Evolutionary conservation across 2,888 invertebrate genomes (phyloP), one percentile per base, ranked within the genome.

Genomic region (Taphrorychus bicolor): DNA sequence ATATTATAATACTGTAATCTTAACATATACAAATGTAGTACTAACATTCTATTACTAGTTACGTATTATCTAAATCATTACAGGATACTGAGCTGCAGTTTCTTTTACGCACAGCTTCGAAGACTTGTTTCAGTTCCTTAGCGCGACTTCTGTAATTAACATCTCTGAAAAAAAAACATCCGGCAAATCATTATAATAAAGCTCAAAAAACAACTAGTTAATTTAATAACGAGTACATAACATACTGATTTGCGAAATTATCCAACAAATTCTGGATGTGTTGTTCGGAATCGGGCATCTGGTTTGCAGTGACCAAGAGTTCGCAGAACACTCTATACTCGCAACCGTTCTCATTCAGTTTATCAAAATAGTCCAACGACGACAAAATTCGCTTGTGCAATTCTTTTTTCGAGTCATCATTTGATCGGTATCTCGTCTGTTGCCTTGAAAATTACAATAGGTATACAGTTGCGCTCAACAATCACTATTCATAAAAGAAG

Each of bases 311-410:
- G 1, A 81, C 71, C 23, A 81, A 68, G 9, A 81, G 63, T 58
- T 80, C 81, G 59, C 81, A 81, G 11, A 81, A 73, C 3, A 80
- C 76, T 53, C 78, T 73, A 52, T 79, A 77, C 71, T 80, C 80
- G 48, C 81, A 81, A 17, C 74, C 77, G 18, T 72, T 74, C 21
- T 69, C 74, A 48, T 76, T 73, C 16, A 77, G 63, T 42, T 76
- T 73, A 9, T 75, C 70, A 52, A 77, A 75, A 59, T 75, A 73
- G 45, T 73, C 71, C 21, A 77, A 22, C 0, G 76, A 76, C 5
- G 75, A 70, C 5, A 75, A 54, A 49, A 77, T 24, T 17, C 70
- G 72, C 57, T 74, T 71, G 1, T 72, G 70, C 5, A 73, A 17
- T n/a, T 70, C 69, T 48, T 72, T 62, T 56, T 58, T 62, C 1